Percentiles rank a stretch among this genome's conserved stretches.
phyloP scores from a whole-genome alignment of 1,140 invertebrate species.

The Zaprionus inermis region DNA sequence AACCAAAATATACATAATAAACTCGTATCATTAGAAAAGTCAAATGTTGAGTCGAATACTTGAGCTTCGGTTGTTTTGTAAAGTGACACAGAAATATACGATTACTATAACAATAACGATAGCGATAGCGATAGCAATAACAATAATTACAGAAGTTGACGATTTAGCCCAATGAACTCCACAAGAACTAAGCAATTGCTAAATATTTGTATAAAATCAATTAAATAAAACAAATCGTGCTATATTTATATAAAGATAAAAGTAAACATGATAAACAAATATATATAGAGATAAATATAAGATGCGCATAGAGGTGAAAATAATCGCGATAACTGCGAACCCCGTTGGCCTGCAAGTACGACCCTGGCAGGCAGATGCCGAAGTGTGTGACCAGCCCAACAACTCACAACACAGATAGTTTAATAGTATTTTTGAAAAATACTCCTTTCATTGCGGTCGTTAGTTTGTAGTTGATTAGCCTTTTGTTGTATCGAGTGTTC shows the following conservation, averaged over 20 bases:
- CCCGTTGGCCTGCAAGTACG: slow-evolving; percentile 37
- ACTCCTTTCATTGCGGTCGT: slow-evolving; percentile 1
- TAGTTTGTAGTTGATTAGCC: slow-evolving; percentile 56
- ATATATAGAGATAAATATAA: slow-evolving; percentile 23
- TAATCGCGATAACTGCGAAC: slow-evolving; percentile 45
- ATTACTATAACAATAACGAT: slow-evolving; percentile 42
- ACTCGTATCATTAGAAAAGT: slow-evolving; percentile 30
- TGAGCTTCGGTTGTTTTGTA: slow-evolving; percentile 77
- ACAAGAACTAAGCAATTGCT: slow-evolving; percentile 71
- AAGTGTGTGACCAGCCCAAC: slow-evolving; percentile 23
- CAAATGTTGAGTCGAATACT: slow-evolving; percentile 46
- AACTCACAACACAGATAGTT: slow-evolving; percentile 6
- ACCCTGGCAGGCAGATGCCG: slow-evolving; percentile 8
- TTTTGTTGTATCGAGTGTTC: slow-evolving; percentile 35
- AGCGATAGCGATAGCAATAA: slow-evolving; percentile 33
- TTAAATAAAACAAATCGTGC: slow-evolving; percentile 55
- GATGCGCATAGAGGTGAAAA: slow-evolving; percentile 75
- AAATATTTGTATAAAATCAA: slow-evolving; percentile 64
- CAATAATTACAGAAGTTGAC: slow-evolving; percentile 46
- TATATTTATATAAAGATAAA: slow-evolving; percentile 75
- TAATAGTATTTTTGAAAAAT: slow-evolving; percentile 26
- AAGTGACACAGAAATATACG: slow-evolving; percentile 65
- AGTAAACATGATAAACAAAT: slow-evolving; percentile 57
- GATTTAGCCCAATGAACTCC: slow-evolving; percentile 58
- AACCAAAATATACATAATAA: slow-evolving; percentile 29